Conservation (phyloP, 2,797 vertebrate genomes). For the Cottoperca gobio region DNA sequence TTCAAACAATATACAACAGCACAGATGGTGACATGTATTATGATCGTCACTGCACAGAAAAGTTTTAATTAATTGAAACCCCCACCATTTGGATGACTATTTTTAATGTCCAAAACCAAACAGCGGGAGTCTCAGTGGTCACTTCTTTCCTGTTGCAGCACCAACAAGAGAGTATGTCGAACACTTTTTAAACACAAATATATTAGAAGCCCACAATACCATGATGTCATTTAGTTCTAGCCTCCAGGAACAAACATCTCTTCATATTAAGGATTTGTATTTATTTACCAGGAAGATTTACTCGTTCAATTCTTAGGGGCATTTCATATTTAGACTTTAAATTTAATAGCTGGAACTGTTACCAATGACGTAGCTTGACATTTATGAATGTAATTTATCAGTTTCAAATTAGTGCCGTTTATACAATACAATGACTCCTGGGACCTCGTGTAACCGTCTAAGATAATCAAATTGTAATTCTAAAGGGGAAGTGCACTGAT, state of each 20-base stretch:
- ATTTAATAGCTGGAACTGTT: constrained; percentile 32
- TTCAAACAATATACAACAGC: background rate
- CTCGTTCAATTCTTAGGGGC: constrained; percentile 16
- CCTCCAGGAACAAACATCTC: constrained; percentile 13
- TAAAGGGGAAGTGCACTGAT: background rate
- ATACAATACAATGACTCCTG: constrained; percentile 5
- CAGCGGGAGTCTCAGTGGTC: constrained; percentile 1
- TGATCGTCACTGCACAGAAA: background rate
- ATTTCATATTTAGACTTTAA: constrained; percentile 31
- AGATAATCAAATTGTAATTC: constrained; percentile 14
- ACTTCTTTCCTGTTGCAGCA: background rate
- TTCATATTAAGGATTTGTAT: constrained; percentile 10
- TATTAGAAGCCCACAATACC: constrained; percentile 11
- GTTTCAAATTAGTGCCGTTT: constrained; percentile 23
- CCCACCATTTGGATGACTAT: background rate
- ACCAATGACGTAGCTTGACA: constrained; percentile 4
- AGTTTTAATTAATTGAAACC: background rate
- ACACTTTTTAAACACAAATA: constrained; percentile 12
- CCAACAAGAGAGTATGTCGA: constrained; percentile 5
- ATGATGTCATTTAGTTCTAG: constrained; percentile 19
- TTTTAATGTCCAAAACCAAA: constrained; percentile 2
- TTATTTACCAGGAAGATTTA: constrained; percentile 42
- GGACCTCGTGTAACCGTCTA: constrained; percentile 20
- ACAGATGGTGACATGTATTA: background rate
- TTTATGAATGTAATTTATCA: constrained; percentile 35